Evolutionary conservation across 2,888 invertebrate species (phyloP).

Genomic region (Dendrolimus houi): DNA sequence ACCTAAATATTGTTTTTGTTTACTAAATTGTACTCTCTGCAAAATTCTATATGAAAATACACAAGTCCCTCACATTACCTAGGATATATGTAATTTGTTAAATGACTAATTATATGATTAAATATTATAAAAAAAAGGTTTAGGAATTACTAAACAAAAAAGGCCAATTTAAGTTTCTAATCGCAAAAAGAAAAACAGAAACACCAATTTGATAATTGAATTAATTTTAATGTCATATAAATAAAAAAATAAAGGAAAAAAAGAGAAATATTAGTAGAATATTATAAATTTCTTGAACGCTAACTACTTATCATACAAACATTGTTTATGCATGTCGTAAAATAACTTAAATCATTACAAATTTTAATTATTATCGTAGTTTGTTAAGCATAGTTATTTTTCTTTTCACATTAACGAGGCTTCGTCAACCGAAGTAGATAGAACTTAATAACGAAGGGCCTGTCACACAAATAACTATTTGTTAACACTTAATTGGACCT

Average conservation of each 20-base stretch:
- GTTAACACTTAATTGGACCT: no score
- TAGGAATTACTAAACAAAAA: no score
- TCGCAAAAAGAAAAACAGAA: neutral
- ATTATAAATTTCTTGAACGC: conserved; percentile 47
- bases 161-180: no score
- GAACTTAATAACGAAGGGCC: neutral
- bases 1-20: no score
- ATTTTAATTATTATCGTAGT: conserved; percentile 13
- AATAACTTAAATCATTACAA: conserved; percentile 26
- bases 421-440: neutral
- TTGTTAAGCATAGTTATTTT: conserved; percentile 15
- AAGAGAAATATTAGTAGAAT: conserved; percentile 18
- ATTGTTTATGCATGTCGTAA: conserved; percentile 60
- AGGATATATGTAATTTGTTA: no score
- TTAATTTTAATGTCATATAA: neutral
- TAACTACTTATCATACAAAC: conserved; percentile 69
- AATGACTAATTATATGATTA: no score
- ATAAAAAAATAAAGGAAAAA: conserved; percentile 7
- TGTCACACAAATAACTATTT: no score
- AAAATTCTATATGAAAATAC: neutral
- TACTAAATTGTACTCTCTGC: conserved; percentile 1
- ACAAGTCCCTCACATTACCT: no score
- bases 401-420: neutral
- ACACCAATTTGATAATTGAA: neutral
- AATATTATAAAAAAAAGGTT: no score